A percentile compares a stretch with the other conserved stretches of the same genome.
Conservation (phyloP, 2,113 vertebrate species). For the Tragulus kanchil region DNA sequence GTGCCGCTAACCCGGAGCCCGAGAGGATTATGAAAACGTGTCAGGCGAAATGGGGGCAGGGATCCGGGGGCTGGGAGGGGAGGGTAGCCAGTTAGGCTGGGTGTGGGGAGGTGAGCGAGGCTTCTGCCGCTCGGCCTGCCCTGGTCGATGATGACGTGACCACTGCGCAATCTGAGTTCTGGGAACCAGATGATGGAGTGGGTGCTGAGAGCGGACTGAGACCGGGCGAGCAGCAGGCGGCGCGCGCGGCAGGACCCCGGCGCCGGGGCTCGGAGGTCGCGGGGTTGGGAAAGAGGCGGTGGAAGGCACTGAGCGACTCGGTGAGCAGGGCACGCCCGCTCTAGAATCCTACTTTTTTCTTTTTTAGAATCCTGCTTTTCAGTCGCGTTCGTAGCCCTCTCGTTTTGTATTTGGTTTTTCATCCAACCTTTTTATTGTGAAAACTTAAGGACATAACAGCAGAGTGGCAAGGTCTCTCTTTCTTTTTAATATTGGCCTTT, state of each 20-base stretch:
- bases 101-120: neutral
- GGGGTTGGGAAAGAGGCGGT: neutral
- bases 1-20: conserved; percentile 8
- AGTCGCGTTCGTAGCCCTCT: neutral
- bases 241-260: accelerated
- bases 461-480: too few relatives aligned
- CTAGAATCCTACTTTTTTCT: too few relatives aligned
- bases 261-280: neutral
- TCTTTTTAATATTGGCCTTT: too few relatives aligned
- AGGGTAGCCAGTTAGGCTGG: neutral
- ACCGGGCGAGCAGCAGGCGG: conserved; percentile 58
- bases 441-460: neutral
- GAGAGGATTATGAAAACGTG: conserved; percentile 78
- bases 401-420: neutral
- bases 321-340: neutral
- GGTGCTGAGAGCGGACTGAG: conserved; percentile 81
- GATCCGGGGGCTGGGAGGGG: neutral
- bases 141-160: conserved; percentile 85
- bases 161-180: conserved; percentile 86
- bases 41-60: neutral
- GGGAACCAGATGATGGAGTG: conserved; percentile 77
- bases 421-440: neutral
- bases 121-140: neutral
- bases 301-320: neutral
- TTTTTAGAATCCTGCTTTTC: neutral